These are phyloP conservation scores for Phataginus tetradactyla DNA, from an alignment of 2,797 vertebrate genomes.

Conservation along the genomic window DNA sequence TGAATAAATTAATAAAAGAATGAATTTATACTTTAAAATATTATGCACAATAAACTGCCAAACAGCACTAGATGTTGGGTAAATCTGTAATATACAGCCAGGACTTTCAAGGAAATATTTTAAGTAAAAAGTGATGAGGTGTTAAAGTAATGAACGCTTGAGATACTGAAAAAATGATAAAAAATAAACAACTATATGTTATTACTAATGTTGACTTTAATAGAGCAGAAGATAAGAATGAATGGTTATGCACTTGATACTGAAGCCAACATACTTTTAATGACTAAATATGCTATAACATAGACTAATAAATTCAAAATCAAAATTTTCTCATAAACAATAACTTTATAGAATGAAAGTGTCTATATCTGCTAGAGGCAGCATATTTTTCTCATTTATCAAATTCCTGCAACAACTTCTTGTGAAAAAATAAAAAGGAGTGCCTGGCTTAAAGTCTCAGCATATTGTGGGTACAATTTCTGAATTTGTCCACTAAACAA, in stretches of 20 bases:
- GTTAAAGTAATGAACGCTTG: background rate
- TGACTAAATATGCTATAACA: background rate
- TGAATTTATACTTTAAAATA: background rate
- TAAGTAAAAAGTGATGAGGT: background rate
- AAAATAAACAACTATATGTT: background rate
- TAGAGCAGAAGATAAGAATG: background rate
- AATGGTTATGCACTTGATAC: background rate
- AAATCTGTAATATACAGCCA: background rate
- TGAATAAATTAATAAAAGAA: background rate
- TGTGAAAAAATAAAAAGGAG: background rate
- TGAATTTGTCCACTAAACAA: conserved; percentile 56
- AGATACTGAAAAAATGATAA: background rate
- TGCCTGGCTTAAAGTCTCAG: background rate
- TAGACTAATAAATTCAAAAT: background rate
- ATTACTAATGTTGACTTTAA: background rate
- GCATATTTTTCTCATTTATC: background rate
- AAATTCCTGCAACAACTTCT: background rate
- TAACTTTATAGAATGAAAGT: background rate
- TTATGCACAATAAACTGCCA: background rate
- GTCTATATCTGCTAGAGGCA: background rate
- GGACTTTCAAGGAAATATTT: background rate
- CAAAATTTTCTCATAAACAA: background rate
- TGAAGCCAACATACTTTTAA: background rate
- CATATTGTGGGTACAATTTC: conserved; percentile 57
- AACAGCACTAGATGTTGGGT: background rate